Evolutionary conservation across 2,113 vertebrate species (phyloP).

Genomic region (Oreochromis tanganicae): DNA sequence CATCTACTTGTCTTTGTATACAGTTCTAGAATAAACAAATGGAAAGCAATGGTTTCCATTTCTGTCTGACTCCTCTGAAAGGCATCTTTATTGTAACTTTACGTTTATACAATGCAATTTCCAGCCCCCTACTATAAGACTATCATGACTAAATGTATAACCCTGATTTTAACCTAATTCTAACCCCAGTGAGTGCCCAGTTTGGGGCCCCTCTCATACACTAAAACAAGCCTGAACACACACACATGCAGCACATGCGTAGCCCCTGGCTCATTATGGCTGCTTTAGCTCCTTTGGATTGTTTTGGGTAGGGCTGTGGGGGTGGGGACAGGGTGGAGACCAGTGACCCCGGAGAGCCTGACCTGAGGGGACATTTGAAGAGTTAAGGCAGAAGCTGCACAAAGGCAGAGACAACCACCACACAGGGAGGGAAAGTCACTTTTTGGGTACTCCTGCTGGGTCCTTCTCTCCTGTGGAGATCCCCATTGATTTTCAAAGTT

Average conservation of each 20-base stretch:
- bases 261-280: slow-evolving; percentile 52
- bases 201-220: neutral
- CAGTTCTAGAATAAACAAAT: neutral
- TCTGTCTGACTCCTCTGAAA: neutral
- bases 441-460: slow-evolving; percentile 38
- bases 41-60: neutral
- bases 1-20: neutral
- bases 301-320: neutral
- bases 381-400: neutral
- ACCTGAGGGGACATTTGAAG: slow-evolving; percentile 40
- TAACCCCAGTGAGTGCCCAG: neutral
- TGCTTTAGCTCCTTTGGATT: slow-evolving; percentile 41
- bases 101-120: neutral
- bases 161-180: neutral
- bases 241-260: slow-evolving; percentile 2
- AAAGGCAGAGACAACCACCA: neutral
- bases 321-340: slow-evolving; percentile 3
- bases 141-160: neutral
- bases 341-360: slow-evolving; percentile 42
- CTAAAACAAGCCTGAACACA: neutral
- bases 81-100: neutral
- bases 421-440: slow-evolving; percentile 36
- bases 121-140: neutral
- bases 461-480: neutral
- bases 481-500: slow-evolving; percentile 7